phyloP scores from a whole-genome alignment of 2,113 vertebrate genomes.

The Pitta sordida region DNA sequence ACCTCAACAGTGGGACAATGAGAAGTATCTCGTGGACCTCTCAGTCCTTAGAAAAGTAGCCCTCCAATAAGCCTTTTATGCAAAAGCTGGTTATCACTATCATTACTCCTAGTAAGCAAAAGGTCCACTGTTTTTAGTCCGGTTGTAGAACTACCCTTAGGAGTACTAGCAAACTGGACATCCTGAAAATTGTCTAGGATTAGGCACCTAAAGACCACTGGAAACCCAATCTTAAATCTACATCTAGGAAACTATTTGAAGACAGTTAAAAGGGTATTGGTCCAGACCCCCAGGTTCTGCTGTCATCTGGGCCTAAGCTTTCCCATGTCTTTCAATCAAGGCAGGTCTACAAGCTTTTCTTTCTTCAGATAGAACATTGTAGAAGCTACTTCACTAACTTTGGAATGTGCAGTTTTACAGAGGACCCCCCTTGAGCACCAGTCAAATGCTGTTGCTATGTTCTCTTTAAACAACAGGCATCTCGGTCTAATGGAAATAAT shows the following conservation, averaged over 20 bases:
- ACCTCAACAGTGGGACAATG: neutral
- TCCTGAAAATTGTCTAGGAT: neutral
- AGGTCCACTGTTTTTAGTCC: neutral
- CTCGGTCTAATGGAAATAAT: slow-evolving; percentile 29
- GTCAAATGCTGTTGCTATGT: neutral
- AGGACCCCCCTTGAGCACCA: neutral
- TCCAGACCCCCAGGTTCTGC: neutral
- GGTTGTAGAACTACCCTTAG: neutral
- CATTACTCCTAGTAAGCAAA: neutral
- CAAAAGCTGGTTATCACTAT: neutral
- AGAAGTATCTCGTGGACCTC: neutral
- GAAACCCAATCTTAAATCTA: neutral
- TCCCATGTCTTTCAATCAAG: neutral
- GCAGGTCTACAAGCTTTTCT: neutral
- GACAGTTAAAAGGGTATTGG: neutral
- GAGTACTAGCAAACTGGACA: neutral
- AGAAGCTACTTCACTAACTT: neutral
- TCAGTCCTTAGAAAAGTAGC: neutral
- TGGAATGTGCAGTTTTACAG: neutral
- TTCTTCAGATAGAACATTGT: neutral
- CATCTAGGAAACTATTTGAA: neutral
- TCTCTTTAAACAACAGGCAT: slow-evolving; percentile 9
- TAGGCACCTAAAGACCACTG: neutral
- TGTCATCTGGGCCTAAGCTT: neutral
- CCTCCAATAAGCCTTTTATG: neutral